Evolutionary conservation across 2,797 vertebrate genomes (phyloP).

Genomic region (Xenopus petersii): DNA sequence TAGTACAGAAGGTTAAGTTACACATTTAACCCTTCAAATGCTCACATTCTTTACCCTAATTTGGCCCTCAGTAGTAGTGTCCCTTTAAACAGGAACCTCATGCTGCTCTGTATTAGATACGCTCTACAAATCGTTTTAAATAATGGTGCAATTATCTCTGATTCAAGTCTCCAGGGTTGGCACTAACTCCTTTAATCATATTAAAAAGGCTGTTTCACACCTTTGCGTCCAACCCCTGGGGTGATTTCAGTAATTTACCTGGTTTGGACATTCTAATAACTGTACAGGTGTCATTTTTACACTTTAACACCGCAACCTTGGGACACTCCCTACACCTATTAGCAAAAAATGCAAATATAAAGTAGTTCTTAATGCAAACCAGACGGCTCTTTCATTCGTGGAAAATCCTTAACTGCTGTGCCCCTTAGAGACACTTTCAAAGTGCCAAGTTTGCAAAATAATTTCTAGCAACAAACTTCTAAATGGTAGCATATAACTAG

Average conservation of each 20-base stretch:
- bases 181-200: slow-evolving; percentile 43
- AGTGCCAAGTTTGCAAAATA: slow-evolving; percentile 46
- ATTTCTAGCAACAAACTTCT: slow-evolving; percentile 38
- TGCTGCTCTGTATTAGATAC: slow-evolving; percentile 43
- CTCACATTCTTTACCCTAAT: background rate
- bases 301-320: slow-evolving; percentile 39
- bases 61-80: background rate
- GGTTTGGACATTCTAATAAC: slow-evolving; percentile 47
- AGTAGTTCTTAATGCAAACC: slow-evolving; percentile 47
- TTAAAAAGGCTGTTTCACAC: slow-evolving; percentile 43
- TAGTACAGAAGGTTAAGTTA: too few species aligned
- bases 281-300: slow-evolving; percentile 48
- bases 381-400: slow-evolving; percentile 32
- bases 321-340: slow-evolving; percentile 39
- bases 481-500: slow-evolving; percentile 30
- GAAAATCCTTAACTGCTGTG: slow-evolving; percentile 43
- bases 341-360: slow-evolving; percentile 49
- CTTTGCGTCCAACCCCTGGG: slow-evolving; percentile 42
- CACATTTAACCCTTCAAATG: background rate
- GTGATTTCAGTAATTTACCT: slow-evolving; percentile 45
- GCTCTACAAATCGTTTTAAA: slow-evolving; percentile 49
- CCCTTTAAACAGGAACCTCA: slow-evolving; percentile 40
- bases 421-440: slow-evolving; percentile 36
- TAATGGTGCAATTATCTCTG: slow-evolving; percentile 50
- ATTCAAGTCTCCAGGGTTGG: slow-evolving; percentile 40